phyloP scores from a whole-genome alignment of 2,113 vertebrate genomes.

The Rafetus swinhoei region DNA sequence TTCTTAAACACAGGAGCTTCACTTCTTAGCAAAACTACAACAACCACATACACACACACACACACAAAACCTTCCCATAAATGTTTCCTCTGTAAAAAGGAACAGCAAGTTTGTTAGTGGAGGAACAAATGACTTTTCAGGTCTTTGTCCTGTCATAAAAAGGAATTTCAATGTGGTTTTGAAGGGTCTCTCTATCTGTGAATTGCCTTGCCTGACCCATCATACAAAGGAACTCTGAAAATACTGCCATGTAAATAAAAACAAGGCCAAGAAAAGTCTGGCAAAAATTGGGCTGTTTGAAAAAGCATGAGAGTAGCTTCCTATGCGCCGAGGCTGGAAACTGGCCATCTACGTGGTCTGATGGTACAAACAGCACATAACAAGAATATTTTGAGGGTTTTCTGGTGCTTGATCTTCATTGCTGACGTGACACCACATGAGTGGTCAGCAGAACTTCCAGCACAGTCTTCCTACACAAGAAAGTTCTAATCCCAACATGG shows the following conservation, averaged over 20 bases:
- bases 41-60: not conserved
- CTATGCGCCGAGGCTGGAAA: not conserved
- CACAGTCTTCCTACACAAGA: not conserved
- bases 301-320: not conserved
- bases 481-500: accelerated
- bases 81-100: constrained; percentile 26
- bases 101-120: constrained; percentile 3
- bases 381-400: not conserved
- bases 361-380: not conserved
- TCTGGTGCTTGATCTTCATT: not conserved
- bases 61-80: not conserved
- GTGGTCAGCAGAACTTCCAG: not conserved
- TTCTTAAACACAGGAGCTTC: not conserved
- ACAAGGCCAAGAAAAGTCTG: not conserved
- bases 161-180: not conserved
- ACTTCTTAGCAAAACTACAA: not conserved
- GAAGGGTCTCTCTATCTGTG: not conserved
- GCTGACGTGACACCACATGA: not conserved
- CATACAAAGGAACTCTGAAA: not conserved
- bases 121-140: constrained; percentile 2
- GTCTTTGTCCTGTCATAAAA: not conserved
- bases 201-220: not conserved
- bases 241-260: not conserved
- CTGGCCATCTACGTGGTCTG: not conserved
- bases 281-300: not conserved